phyloP scores from a whole-genome alignment of 2,113 vertebrate genomes.

The Eleginops maclovinus region DNA sequence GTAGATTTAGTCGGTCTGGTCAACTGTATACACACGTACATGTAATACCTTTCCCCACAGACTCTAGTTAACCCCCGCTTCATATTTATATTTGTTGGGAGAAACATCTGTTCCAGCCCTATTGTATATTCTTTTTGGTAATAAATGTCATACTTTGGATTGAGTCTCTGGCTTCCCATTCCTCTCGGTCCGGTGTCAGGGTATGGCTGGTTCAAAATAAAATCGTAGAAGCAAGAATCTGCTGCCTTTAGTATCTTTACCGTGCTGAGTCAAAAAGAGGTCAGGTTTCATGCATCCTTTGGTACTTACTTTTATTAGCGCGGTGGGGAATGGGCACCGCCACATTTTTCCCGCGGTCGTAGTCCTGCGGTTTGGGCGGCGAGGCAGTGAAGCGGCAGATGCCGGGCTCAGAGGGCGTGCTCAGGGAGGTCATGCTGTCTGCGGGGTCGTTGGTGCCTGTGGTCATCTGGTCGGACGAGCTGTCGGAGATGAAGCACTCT shows the following conservation, averaged over 20 bases:
- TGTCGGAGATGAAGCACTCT: conserved; percentile 97
- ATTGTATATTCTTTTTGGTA: background rate
- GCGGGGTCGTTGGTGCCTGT: conserved; percentile 95
- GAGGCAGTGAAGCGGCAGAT: conserved; percentile 84
- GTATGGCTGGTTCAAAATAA: background rate
- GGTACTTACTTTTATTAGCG: conserved; percentile 91
- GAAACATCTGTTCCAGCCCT: background rate
- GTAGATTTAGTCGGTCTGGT: too few relatives aligned
- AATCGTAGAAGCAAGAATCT: background rate
- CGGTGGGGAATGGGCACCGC: conserved; percentile 98
- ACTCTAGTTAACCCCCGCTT: background rate
- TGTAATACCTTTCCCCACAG: background rate
- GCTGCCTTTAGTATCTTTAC: background rate
- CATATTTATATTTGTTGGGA: background rate
- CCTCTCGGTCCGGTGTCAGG: background rate
- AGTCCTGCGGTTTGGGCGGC: conserved; percentile 83
- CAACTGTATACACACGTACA: too few relatives aligned
- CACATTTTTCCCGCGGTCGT: conserved; percentile 93
- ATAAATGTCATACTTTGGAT: background rate
- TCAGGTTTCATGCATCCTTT: background rate
- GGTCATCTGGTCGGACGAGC: conserved; percentile 97
- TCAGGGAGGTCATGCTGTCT: conserved; percentile 96
- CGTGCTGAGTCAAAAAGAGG: background rate
- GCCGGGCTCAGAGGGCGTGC: conserved; percentile 81
- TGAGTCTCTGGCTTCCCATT: background rate